Conservation (phyloP, 2,113 vertebrate species). For the Tauraco erythrolophus region DNA sequence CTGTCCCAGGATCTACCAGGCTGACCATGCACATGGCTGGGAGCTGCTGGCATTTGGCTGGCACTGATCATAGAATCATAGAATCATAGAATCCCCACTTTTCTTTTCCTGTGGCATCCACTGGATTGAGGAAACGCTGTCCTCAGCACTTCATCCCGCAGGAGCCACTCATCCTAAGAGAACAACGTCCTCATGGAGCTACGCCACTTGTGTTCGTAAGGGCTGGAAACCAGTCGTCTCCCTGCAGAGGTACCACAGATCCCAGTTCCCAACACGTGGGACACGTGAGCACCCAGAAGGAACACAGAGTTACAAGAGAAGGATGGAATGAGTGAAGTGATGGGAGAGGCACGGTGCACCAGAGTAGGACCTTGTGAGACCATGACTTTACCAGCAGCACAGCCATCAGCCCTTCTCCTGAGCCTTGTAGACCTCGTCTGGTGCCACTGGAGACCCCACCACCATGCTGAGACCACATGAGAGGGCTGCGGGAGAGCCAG, state of each 20-base stretch:
- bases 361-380: background rate
- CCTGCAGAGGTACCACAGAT: background rate
- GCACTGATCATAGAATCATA: no score
- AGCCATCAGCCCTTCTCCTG: background rate
- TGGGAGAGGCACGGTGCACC: background rate
- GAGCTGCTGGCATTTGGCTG: fast-evolving
- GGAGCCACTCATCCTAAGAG: background rate
- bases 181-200: background rate
- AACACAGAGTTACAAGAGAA: fast-evolving
- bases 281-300: background rate
- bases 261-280: fast-evolving
- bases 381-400: background rate
- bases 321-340: background rate
- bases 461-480: fast-evolving
- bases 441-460: background rate
- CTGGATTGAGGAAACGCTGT: background rate
- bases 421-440: background rate
- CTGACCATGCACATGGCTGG: fast-evolving
- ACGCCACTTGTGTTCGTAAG: no score
- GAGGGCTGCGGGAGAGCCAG: background rate
- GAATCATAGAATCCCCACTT: no score
- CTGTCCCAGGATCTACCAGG: background rate
- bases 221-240: background rate
- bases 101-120: background rate
- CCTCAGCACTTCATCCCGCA: background rate